Evolutionary conservation across 2,113 vertebrate species (phyloP).

Genomic region (Recurvirostra avosetta): DNA sequence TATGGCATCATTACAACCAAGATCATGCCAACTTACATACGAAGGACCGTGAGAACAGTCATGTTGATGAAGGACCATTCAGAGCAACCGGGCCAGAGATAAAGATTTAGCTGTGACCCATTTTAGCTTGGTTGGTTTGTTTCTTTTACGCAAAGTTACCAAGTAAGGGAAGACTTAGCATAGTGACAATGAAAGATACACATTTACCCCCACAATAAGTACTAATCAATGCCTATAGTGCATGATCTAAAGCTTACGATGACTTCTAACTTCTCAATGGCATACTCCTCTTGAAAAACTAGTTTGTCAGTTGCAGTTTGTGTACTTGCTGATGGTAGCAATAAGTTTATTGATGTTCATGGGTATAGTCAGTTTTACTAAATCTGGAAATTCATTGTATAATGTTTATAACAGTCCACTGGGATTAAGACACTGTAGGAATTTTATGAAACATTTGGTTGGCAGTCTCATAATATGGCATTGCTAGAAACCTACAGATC

Average conservation of each 20-base stretch:
- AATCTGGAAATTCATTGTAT: not conserved
- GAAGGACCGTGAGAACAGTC: not conserved
- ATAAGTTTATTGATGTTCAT: not conserved
- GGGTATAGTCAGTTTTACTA: not conserved
- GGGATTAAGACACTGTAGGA: not conserved
- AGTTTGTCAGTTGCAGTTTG: not conserved
- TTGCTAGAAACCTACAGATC: not conserved
- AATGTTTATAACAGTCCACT: not conserved
- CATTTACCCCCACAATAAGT: not conserved
- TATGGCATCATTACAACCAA: not conserved
- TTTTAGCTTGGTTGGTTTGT: not conserved
- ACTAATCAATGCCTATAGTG: not conserved
- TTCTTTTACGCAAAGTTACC: not conserved
- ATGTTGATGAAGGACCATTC: not conserved
- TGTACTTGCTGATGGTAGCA: not conserved
- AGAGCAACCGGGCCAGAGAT: not conserved
- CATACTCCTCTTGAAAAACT: not conserved
- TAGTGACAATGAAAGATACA: not conserved
- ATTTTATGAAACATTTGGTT: not conserved
- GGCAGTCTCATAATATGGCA: not conserved
- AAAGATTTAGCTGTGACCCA: not conserved
- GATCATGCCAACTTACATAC: not conserved
- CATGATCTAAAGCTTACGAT: not conserved
- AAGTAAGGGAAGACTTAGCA: not conserved
- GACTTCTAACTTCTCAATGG: not conserved